Base-by-base conservation (phyloP, 2,797 vertebrate genomes). In the Otus scops region DNA sequence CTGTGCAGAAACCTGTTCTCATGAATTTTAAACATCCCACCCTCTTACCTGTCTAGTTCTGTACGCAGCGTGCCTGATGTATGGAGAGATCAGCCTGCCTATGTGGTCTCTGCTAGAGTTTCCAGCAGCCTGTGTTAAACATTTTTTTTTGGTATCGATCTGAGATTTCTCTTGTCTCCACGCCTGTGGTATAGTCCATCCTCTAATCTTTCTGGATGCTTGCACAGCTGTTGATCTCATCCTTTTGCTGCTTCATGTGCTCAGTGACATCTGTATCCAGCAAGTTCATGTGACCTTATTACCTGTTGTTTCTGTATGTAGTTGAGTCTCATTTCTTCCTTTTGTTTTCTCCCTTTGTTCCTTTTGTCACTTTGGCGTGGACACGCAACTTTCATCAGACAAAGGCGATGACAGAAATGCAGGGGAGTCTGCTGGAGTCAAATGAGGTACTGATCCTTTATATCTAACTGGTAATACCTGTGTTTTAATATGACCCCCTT, bases 331-430 rank as follows among this genome's bases (percentile, higher is more conserved):
- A 97, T 94, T 53, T 92, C 87, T 95, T 84, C 95, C 88, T 95
- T 97, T 94, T 97, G 92, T 97, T 97, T 96, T 94, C 86, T 96
- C 91, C 94, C 78, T 91, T 28, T 95, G 95, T 96, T 95, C 95
- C 83, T 83, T 91, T 94, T 97, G 91, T 97, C 93, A 61, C 91
- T 96, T 93, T 89, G 91, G 59, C 36, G n/a, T 96, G 95, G 85
- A 95, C 92, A 91, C 57, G 12, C 96, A 93, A 89, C 92, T 96
- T 96, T 54, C 92, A 90, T 87, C 97, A 97, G 97, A 97, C 97
- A 97, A 97, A 97, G 96, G 97, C 88, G 89, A 92, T 97, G 96
- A 84, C 97, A 97, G 97, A 95, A 95, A 94, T 97, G 97, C 97
- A 97, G 95, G 96, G 97, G 85, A 97, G 94, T 95, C 96, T 79